These are phyloP conservation scores for Bradypodion ventrale DNA, from an alignment of 2,797 vertebrate genomes.

Conservation along the genomic window DNA sequence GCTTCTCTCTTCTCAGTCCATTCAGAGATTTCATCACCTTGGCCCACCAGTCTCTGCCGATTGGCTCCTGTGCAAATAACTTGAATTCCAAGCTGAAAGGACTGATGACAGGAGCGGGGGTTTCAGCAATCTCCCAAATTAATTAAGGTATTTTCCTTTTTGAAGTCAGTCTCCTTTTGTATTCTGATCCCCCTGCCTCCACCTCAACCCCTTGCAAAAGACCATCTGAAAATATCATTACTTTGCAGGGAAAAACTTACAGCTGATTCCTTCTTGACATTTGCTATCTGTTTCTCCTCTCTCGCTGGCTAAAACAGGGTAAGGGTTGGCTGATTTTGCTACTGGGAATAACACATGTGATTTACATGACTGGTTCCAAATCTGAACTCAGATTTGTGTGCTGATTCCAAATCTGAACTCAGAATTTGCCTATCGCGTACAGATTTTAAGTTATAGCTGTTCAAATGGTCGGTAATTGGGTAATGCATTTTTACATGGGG, in stretches of 20 bases:
- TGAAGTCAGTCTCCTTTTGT: conserved; percentile 64
- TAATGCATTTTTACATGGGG: too few species aligned
- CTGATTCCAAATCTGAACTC: too few species aligned
- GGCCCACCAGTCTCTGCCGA: conserved; percentile 67
- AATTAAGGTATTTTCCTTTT: conserved; percentile 78
- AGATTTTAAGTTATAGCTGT: too few species aligned
- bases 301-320: too few species aligned
- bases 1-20: conserved; percentile 76
- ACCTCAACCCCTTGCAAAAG: conserved; percentile 37
- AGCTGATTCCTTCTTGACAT: neutral
- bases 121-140: conserved; percentile 79
- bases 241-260: conserved; percentile 26
- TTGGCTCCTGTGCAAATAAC: conserved; percentile 80
- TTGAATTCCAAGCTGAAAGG: conserved; percentile 84
- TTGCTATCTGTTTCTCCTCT: neutral
- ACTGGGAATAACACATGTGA: too few species aligned
- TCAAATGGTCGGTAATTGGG: too few species aligned
- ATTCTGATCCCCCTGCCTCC: conserved; percentile 42
- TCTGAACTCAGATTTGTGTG: too few species aligned
- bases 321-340: neutral
- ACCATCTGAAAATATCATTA: conserved; percentile 67
- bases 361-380: too few species aligned
- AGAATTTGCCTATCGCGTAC: too few species aligned
- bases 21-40: conserved; percentile 80
- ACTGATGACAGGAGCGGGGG: conserved; percentile 76